A percentile compares a stretch with the other conserved stretches of the same genome.
Evolutionary conservation across 1,140 invertebrate genomes (phyloP).

Genomic region (Bombyx mandarina): DNA sequence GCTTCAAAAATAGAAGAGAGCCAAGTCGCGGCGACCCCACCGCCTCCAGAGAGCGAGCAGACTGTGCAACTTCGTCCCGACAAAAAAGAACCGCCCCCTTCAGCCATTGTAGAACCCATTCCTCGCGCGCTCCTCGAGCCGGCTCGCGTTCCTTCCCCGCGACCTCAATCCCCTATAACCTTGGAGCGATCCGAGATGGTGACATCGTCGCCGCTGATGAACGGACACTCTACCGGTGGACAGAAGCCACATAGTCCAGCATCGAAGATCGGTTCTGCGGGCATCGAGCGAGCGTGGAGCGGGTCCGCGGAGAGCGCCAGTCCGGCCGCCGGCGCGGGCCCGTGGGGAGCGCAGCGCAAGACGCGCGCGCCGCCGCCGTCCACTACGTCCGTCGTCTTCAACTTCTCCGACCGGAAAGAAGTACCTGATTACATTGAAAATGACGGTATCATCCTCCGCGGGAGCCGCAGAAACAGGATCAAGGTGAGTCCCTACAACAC

Average conservation of each 20-base stretch:
- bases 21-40: constrained; percentile 18
- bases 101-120: constrained; percentile 43
- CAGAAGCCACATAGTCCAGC: constrained; percentile 18
- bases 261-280: constrained; percentile 38
- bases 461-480: constrained; percentile 76
- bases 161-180: constrained; percentile 15
- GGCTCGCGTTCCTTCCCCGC: constrained; percentile 3
- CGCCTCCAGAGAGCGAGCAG: constrained; percentile 27
- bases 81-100: constrained; percentile 36
- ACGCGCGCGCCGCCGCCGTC: constrained; percentile 29
- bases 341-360: constrained; percentile 24
- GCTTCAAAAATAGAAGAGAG: constrained; percentile 2
- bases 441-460: constrained; percentile 82
- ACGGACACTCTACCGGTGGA: constrained; percentile 31
- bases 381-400: constrained; percentile 86
- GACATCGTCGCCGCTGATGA: constrained; percentile 21
- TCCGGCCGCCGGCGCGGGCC: constrained; percentile 7
- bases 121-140: constrained; percentile 27
- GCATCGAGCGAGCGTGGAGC: constrained; percentile 49
- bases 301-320: constrained; percentile 20
- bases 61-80: constrained; percentile 18
- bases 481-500: constrained; percentile 73
- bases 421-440: constrained; percentile 93
- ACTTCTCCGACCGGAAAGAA: constrained; percentile 86
- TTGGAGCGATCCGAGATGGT: constrained; percentile 14